phyloP scores from a whole-genome alignment of 2,797 vertebrate species.

The Acanthis flammea region DNA sequence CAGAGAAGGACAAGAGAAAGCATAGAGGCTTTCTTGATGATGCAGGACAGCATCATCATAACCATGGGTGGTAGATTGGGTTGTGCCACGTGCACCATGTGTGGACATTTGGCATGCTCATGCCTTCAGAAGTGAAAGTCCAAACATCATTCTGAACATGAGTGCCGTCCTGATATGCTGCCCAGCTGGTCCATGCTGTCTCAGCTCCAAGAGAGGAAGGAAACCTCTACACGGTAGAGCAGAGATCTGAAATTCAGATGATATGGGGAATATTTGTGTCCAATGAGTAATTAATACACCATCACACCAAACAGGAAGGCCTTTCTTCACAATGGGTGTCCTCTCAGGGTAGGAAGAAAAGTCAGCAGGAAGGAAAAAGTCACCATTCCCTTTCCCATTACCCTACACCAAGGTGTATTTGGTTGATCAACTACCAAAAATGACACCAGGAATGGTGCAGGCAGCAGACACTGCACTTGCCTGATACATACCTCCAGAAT shows the following conservation, averaged over 20 bases:
- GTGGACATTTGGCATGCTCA: background rate
- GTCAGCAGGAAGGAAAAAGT: background rate
- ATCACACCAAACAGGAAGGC: background rate
- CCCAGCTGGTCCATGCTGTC: background rate
- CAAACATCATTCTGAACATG: background rate
- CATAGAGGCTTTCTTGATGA: background rate
- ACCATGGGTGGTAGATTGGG: background rate
- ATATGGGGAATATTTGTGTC: background rate
- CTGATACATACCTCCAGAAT: background rate
- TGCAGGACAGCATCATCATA: background rate
- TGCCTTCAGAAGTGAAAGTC: background rate
- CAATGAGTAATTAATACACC: background rate
- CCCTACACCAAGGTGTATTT: background rate
- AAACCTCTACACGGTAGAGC: background rate
- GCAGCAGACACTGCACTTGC: background rate
- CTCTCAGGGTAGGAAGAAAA: background rate
- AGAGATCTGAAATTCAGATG: background rate
- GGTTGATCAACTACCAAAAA: background rate
- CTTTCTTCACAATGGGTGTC: background rate
- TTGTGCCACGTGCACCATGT: accelerated
- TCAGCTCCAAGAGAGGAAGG: background rate
- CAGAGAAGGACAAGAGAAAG: background rate
- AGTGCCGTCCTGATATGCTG: background rate
- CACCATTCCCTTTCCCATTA: background rate
- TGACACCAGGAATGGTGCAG: background rate